These are phyloP conservation scores for Salarias fasciatus DNA, from an alignment of 2,797 vertebrate genomes.

Conservation along the genomic window DNA sequence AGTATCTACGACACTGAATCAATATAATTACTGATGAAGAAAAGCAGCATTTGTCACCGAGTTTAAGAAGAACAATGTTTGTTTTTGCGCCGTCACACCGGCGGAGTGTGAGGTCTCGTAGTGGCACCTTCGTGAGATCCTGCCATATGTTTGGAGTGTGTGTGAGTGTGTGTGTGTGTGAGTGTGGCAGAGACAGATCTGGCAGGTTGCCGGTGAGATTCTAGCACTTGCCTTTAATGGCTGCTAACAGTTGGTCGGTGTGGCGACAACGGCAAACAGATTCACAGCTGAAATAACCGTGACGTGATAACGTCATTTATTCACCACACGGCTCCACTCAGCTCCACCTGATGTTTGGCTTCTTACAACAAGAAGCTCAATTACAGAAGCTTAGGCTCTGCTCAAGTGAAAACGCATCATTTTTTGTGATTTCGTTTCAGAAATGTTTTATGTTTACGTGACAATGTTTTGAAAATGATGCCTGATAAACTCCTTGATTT, in stretches of 20 bases:
- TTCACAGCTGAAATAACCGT: constrained; percentile 33
- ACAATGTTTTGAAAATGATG: too few relatives aligned
- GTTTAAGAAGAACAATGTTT: constrained; percentile 43
- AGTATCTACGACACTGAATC: too few relatives aligned
- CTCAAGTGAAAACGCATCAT: too few relatives aligned
- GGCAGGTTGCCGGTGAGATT: constrained; percentile 55
- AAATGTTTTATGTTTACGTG: too few relatives aligned
- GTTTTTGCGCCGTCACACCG: constrained; percentile 40
- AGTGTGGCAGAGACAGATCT: too few relatives aligned
- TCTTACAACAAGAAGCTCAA: too few relatives aligned
- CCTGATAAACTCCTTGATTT: too few relatives aligned
- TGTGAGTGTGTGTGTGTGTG: not conserved
- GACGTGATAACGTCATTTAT: constrained; percentile 18
- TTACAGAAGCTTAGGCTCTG: too few relatives aligned
- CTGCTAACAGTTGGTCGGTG: constrained; percentile 60
- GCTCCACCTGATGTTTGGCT: too few relatives aligned
- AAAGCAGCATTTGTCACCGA: not conserved
- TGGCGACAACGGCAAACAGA: constrained; percentile 51
- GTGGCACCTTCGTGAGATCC: constrained; percentile 62
- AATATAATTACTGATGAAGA: not conserved
- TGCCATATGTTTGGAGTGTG: constrained; percentile 51
- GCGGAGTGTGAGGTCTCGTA: constrained; percentile 53
- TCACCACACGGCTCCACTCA: too few relatives aligned
- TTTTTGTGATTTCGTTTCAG: too few relatives aligned
- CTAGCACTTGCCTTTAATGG: constrained; percentile 52